Evolutionary conservation across 2,888 invertebrate genomes (phyloP).

Genomic region (Cylloceria caligata): DNA sequence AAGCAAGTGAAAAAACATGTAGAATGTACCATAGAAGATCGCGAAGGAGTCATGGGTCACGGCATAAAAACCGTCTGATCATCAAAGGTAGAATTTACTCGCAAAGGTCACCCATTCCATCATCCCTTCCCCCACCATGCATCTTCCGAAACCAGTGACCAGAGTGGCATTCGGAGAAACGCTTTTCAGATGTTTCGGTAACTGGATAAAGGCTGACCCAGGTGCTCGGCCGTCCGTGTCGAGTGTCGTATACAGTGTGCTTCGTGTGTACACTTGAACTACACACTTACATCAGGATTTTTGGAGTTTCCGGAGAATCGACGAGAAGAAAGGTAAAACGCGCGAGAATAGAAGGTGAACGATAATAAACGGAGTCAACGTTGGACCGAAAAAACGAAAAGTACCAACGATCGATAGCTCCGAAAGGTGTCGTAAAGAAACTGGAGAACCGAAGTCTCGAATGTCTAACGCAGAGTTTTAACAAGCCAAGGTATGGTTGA

Average conservation of each 20-base stretch:
- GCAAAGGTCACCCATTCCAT: too few relatives aligned
- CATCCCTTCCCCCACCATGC: neutral
- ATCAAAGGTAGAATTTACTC: slow-evolving; percentile 38
- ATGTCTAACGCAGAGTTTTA: neutral
- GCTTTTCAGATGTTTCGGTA: slow-evolving; percentile 62
- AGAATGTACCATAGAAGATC: neutral
- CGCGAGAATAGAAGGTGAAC: neutral
- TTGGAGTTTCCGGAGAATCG: slow-evolving; percentile 30
- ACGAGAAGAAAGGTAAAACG: slow-evolving; percentile 3
- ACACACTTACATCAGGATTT: slow-evolving; percentile 17
- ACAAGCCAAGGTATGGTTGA: neutral
- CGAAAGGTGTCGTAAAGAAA: neutral
- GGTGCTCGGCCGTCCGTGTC: slow-evolving; percentile 52
- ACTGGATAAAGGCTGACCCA: slow-evolving; percentile 63
- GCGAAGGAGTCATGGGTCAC: slow-evolving; percentile 22
- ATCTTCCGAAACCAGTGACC: slow-evolving; percentile 2
- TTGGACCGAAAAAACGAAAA: slow-evolving; percentile 6
- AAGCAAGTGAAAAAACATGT: neutral
- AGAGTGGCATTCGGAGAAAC: slow-evolving; percentile 37
- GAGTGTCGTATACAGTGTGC: slow-evolving; percentile 3
- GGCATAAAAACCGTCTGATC: slow-evolving; percentile 37
- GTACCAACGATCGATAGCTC: slow-evolving; percentile 15
- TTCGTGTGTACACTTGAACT: slow-evolving; percentile 12
- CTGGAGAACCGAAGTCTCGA: neutral
- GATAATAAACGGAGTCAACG: slow-evolving; percentile 2